A percentile compares a stretch with the other conserved stretches of the same genome.
Conservation (phyloP, 2,113 vertebrate species). For the Stigmatopora argus region DNA sequence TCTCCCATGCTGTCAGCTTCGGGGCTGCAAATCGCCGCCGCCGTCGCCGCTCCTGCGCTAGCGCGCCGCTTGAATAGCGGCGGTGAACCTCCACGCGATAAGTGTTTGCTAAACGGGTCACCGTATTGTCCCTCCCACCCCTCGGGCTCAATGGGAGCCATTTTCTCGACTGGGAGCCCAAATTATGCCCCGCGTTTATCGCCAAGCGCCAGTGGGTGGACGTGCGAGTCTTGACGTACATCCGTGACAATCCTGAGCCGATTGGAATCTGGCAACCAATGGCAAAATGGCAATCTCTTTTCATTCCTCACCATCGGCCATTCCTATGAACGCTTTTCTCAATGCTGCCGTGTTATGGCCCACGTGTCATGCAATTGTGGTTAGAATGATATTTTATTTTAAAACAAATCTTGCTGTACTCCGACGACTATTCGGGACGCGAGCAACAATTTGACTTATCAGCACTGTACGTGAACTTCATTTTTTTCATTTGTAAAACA, state of each 20-base stretch:
- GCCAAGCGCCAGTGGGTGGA: conserved; percentile 46
- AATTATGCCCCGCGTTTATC: conserved; percentile 61
- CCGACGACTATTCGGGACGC: no score
- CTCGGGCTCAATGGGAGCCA: conserved; percentile 59
- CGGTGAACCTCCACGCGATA: conserved; percentile 62
- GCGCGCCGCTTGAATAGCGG: conserved; percentile 48
- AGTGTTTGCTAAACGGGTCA: conserved; percentile 67
- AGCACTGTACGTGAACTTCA: no score
- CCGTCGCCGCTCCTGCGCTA: conserved; percentile 35
- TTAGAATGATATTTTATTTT: no score
- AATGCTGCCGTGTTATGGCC: no score
- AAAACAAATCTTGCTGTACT: no score
- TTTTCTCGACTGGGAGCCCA: conserved; percentile 61
- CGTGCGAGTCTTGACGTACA: conserved; percentile 14
- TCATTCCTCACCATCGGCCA: no score
- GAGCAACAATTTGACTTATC: no score
- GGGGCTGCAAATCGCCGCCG: conserved; percentile 38
- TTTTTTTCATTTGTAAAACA: no score
- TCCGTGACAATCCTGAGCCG: conserved; percentile 15
- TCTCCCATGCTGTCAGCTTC: conserved; percentile 43
- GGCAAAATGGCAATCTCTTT: background rate
- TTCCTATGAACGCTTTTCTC: no score
- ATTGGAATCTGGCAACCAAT: conserved; percentile 5
- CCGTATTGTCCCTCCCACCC: conserved; percentile 53
- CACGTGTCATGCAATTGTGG: no score